Conservation (phyloP, 2,113 vertebrate genomes). For the Strix aluco region DNA sequence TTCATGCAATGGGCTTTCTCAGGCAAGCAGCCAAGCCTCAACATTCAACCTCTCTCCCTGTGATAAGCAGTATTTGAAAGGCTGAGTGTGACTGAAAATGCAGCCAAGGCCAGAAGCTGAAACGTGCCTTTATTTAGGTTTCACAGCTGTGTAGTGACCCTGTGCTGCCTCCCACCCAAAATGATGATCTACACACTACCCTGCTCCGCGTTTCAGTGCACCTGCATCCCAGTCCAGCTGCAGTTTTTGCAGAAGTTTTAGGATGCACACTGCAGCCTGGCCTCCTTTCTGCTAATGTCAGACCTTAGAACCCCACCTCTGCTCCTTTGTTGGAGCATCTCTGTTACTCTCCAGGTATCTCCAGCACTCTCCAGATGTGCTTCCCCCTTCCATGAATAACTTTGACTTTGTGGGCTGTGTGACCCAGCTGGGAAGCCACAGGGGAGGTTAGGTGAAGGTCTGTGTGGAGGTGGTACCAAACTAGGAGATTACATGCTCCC, state of each 20-base stretch:
- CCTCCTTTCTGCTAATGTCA: not conserved
- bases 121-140: conserved; percentile 25
- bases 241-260: not conserved
- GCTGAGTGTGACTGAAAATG: not conserved
- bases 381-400: not conserved
- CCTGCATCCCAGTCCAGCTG: not conserved
- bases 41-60: not conserved
- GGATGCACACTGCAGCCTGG: not conserved
- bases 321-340: not conserved
- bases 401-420: not conserved
- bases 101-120: conserved; percentile 18
- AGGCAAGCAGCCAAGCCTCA: conserved; percentile 51
- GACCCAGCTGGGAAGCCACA: not conserved
- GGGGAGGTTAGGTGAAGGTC: not conserved
- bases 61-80: conserved; percentile 33
- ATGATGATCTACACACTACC: not conserved
- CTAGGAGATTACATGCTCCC: not conserved
- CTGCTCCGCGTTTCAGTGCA: not conserved
- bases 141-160: not conserved
- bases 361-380: not conserved
- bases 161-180: not conserved
- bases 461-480: not conserved
- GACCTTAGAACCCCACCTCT: not conserved
- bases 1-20: conserved; percentile 1
- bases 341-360: not conserved